A percentile compares a stretch with the other conserved stretches of the same genome.
Conservation (phyloP, 1,140 invertebrate genomes). For the Harlomillsia oculata region DNA sequence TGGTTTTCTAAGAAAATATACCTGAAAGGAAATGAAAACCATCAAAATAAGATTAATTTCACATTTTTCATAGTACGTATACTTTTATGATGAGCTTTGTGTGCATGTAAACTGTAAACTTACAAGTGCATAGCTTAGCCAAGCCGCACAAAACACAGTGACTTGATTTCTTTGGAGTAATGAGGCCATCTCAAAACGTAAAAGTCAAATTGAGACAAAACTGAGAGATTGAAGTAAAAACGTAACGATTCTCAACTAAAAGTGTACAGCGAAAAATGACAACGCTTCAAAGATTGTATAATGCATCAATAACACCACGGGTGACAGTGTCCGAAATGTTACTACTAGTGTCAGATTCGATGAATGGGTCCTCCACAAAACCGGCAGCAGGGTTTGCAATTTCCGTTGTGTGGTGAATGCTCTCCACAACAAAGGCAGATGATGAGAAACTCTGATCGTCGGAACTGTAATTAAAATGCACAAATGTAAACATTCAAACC, state of each 20-base stretch:
- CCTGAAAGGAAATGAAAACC: not conserved
- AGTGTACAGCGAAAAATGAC: not conserved
- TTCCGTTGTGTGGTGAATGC: not conserved
- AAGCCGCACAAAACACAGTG: slow-evolving; percentile 23
- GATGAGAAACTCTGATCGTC: not conserved
- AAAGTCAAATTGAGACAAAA: too few species aligned
- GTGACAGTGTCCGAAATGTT: slow-evolving; percentile 46
- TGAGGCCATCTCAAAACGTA: too few species aligned
- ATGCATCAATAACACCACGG: slow-evolving; percentile 43
- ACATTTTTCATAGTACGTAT: not conserved
- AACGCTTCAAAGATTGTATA: slow-evolving; percentile 26
- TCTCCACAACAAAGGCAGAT: not conserved
- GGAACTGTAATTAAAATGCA: not conserved
- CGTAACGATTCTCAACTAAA: not conserved
- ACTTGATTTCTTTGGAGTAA: slow-evolving; percentile 25
- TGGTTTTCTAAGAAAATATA: slow-evolving; percentile 35
- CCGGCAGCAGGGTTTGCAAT: slow-evolving; percentile 33
- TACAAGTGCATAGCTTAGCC: slow-evolving; percentile 26
- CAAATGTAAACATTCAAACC: not conserved
- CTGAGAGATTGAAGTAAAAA: slow-evolving; percentile 5
- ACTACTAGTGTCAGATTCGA: slow-evolving; percentile 35
- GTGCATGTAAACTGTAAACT: not conserved
- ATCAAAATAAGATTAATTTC: too few species aligned
- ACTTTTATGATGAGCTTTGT: not conserved
- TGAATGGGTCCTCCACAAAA: slow-evolving; percentile 36